These are phyloP conservation scores for Philopotamus ludificatus DNA, from an alignment of 1,140 invertebrate genomes.

Conservation along the genomic window DNA sequence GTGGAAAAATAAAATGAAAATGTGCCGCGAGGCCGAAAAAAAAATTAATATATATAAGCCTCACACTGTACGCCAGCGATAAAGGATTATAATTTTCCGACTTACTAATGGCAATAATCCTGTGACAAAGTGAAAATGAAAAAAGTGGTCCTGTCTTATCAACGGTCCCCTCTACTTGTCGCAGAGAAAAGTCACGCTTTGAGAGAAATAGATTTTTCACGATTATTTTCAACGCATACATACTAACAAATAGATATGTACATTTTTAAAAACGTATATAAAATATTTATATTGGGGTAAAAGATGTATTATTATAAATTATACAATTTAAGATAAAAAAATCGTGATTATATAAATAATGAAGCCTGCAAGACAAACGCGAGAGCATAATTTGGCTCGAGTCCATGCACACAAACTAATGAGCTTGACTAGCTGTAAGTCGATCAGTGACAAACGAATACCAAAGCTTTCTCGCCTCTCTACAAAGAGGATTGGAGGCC, in stretches of 20 bases:
- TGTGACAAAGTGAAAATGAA: conserved; percentile 24
- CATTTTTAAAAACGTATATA: too few species aligned
- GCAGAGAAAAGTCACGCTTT: background rate
- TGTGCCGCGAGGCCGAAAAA: background rate
- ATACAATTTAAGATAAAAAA: too few species aligned
- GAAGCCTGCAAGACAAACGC: background rate
- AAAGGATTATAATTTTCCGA: conserved; percentile 26
- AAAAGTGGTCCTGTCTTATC: conserved; percentile 16
- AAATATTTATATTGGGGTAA: too few species aligned
- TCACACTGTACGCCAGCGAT: conserved; percentile 10
- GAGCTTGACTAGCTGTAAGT: background rate
- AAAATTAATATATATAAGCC: conserved; percentile 14
- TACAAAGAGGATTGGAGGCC: conserved; percentile 5
- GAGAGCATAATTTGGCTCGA: background rate
- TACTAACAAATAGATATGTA: too few species aligned
- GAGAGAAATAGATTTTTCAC: background rate
- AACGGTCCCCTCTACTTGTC: background rate
- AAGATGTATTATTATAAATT: too few species aligned
- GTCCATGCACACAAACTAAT: background rate
- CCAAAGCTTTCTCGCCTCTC: background rate
- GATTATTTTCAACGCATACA: conserved; percentile 12
- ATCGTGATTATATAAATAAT: too few species aligned
- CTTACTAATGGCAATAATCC: conserved; percentile 24
- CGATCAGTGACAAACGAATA: background rate
- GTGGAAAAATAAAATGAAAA: background rate